Evolutionary conservation across 2,888 invertebrate species (phyloP).

Genomic region (Megalurothrips usitatus): DNA sequence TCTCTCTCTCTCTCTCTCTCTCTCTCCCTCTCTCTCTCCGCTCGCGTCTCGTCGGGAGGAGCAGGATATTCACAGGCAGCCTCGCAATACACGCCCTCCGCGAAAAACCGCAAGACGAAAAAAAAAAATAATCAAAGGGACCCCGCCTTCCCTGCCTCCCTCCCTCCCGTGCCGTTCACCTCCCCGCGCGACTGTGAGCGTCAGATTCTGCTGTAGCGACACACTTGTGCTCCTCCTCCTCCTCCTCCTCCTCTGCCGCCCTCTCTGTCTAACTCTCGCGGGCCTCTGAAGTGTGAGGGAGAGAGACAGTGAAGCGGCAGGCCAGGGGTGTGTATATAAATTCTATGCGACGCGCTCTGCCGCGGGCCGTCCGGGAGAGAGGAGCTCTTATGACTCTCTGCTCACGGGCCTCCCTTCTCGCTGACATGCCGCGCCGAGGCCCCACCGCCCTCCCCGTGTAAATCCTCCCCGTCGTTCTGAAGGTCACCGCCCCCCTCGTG

Average conservation of each 20-base stretch:
- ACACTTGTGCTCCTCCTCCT: background rate
- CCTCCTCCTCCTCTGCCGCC: background rate
- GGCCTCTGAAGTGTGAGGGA: background rate
- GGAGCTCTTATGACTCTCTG: too few relatives aligned
- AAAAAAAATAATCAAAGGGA: background rate
- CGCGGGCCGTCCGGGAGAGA: too few relatives aligned
- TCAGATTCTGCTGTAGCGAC: background rate
- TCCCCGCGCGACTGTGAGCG: too few relatives aligned
- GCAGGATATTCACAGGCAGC: too few relatives aligned
- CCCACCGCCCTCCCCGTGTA: background rate
- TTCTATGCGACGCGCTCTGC: too few relatives aligned
- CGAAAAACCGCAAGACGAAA: too few relatives aligned
- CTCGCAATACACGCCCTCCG: too few relatives aligned
- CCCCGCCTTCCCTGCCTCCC: background rate
- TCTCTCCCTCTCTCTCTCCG: background rate
- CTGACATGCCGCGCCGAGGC: background rate
- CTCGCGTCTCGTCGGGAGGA: background rate
- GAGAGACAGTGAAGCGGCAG: too few relatives aligned
- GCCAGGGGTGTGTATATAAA: too few relatives aligned
- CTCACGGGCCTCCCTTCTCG: background rate
- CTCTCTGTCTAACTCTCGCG: background rate
- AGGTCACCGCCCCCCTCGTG: too few relatives aligned
- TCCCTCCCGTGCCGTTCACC: too few relatives aligned
- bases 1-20: background rate
- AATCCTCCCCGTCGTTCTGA: background rate